Conservation (phyloP, 2,888 invertebrate species). For the Vandiemenella viatica region DNA sequence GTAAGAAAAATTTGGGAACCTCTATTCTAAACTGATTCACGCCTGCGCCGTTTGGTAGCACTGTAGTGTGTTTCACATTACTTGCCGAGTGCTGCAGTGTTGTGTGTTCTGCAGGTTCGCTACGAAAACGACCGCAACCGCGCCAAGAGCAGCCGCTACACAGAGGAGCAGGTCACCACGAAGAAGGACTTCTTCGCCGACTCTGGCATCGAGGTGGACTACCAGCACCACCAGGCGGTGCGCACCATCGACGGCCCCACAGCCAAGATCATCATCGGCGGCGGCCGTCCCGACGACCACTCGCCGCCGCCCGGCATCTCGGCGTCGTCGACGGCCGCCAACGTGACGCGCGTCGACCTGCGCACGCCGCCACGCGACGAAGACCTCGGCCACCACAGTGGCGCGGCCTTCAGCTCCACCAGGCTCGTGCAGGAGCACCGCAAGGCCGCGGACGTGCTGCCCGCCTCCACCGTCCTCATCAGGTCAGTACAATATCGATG, state of each 20-base stretch:
- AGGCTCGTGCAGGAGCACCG: conserved; percentile 9
- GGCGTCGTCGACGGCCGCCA: not conserved
- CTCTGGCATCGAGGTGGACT: conserved; percentile 70
- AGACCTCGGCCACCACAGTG: conserved; percentile 23
- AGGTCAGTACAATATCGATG: not conserved
- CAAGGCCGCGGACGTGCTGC: conserved; percentile 8
- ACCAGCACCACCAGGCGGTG: conserved; percentile 28
- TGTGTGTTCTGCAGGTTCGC: no score
- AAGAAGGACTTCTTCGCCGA: conserved; percentile 50
- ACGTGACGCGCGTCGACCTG: conserved; percentile 11
- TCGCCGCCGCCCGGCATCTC: not conserved
- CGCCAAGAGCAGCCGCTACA: conserved; percentile 1
- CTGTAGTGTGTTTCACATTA: no score
- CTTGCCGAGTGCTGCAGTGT: no score
- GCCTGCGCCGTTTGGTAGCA: no score
- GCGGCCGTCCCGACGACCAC: not conserved
- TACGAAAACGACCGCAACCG: conserved; percentile 5
- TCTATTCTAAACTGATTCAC: no score
- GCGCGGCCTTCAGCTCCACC: conserved; percentile 6
- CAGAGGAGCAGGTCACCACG: conserved; percentile 8
- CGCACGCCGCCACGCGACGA: conserved; percentile 20
- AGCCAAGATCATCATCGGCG: not conserved
- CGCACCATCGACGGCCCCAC: not conserved
- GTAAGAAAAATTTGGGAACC: no score
- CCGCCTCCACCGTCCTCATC: conserved; percentile 12